A percentile compares a stretch with the other conserved stretches of the same genome.
These are phyloP conservation scores for Crossocerus cetratus DNA, from an alignment of 2,888 invertebrate species.

Conservation along the genomic window DNA sequence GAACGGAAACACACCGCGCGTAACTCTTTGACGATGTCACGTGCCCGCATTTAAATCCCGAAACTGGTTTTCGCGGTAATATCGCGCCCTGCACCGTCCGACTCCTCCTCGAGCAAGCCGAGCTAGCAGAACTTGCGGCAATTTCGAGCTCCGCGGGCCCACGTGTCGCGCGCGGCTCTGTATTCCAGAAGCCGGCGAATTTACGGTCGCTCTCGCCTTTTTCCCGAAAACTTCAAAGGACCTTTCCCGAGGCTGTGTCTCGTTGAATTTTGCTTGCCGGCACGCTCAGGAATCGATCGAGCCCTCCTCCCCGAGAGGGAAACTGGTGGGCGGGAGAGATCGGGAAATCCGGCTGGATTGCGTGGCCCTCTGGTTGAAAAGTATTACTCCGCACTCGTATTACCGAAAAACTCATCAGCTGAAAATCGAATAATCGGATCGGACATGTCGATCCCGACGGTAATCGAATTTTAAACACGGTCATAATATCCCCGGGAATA, in stretches of 20 bases:
- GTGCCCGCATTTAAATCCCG: constrained; percentile 31
- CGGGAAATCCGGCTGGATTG: too few species aligned
- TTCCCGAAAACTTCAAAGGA: constrained; percentile 1
- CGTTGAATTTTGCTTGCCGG: not conserved
- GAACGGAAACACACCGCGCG: constrained; percentile 12
- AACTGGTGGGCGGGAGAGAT: too few species aligned
- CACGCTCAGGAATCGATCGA: too few species aligned
- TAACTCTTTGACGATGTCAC: constrained; percentile 40
- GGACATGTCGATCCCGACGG: not conserved
- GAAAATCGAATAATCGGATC: constrained; percentile 33
- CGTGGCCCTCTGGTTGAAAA: too few species aligned
- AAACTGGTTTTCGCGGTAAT: constrained; percentile 31
- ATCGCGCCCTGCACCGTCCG: not conserved
- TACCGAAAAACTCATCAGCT: constrained; percentile 26
- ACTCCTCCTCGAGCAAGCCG: not conserved
- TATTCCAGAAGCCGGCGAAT: too few species aligned
- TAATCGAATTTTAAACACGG: constrained; percentile 36
- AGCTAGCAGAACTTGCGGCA: not conserved
- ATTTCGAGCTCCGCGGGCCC: not conserved
- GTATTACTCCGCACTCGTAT: constrained; percentile 21
- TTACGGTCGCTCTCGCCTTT: not conserved
- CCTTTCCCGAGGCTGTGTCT: not conserved
- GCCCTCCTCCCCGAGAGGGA: too few species aligned
- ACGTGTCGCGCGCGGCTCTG: too few species aligned
- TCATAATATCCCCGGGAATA: not conserved